Conservation (phyloP, 2,888 invertebrate genomes). For the Gordius sp. region DNA sequence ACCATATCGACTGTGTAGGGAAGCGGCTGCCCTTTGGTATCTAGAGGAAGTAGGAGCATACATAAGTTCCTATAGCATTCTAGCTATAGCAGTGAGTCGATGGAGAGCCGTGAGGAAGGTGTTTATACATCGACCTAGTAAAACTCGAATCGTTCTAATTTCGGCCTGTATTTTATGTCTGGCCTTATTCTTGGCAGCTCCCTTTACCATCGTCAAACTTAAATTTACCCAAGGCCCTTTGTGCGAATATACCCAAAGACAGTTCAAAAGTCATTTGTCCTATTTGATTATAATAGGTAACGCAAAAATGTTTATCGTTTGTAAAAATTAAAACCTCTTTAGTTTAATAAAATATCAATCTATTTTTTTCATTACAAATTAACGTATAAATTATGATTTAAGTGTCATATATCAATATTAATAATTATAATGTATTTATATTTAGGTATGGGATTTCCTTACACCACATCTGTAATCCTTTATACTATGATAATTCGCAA, state of each 20-base stretch:
- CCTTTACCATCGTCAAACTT: background rate
- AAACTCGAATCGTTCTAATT: background rate
- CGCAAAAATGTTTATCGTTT: no score
- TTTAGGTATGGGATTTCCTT: background rate
- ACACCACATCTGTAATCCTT: background rate
- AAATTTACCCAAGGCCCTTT: background rate
- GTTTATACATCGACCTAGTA: no score
- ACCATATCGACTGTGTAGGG: background rate
- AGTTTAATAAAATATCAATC: no score
- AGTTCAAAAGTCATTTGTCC: constrained; percentile 4
- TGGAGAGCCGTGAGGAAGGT: background rate
- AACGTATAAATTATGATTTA: no score
- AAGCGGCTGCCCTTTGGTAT: background rate
- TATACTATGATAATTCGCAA: background rate
- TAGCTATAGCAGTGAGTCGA: constrained; percentile 4
- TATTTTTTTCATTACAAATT: no score
- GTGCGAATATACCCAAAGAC: background rate
- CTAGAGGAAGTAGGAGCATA: constrained; percentile 7
- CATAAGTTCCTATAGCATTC: constrained; percentile 8
- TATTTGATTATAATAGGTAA: constrained; percentile 11
- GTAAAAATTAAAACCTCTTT: no score
- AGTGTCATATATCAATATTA: no score
- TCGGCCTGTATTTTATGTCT: no score
- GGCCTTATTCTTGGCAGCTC: background rate
- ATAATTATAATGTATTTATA: no score